phyloP scores from a whole-genome alignment of 2,113 vertebrate species.

The Upupa epops region DNA sequence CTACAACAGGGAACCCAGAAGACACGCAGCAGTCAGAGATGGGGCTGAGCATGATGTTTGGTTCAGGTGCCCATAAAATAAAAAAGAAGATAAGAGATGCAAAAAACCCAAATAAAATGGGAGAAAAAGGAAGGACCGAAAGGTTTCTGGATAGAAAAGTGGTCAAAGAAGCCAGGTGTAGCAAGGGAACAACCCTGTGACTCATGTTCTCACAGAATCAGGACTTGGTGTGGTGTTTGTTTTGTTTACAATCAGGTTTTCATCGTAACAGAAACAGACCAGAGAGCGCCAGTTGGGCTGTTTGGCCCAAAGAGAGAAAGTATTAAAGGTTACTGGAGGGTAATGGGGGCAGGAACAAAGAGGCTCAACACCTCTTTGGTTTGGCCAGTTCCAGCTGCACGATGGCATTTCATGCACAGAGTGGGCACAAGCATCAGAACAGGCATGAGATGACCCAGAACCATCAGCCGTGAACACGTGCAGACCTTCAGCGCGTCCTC shows the following conservation, averaged over 20 bases:
- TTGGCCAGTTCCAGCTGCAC: not conserved
- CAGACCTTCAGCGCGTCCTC: not conserved
- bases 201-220: not conserved
- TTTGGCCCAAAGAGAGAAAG: not conserved
- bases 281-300: not conserved
- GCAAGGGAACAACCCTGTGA: not conserved
- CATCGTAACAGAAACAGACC: not conserved
- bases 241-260: slow-evolving; percentile 1
- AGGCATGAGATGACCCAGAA: not conserved
- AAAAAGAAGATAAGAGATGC: too few species aligned
- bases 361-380: not conserved
- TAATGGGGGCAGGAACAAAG: not conserved
- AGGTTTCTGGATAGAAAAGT: not conserved
- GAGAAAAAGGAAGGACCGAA: not conserved
- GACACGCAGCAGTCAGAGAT: not conserved
- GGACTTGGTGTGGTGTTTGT: not conserved
- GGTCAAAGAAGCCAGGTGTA: not conserved
- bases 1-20: not conserved
- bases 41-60: not conserved
- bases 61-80: not conserved
- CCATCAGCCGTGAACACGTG: not conserved
- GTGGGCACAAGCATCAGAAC: not conserved
- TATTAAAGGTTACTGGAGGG: not conserved
- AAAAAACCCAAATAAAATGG: not conserved
- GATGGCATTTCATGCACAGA: not conserved